These are phyloP conservation scores for Steinernema khuongi DNA, from an alignment of 1,140 invertebrate species.

Conservation along the genomic window DNA sequence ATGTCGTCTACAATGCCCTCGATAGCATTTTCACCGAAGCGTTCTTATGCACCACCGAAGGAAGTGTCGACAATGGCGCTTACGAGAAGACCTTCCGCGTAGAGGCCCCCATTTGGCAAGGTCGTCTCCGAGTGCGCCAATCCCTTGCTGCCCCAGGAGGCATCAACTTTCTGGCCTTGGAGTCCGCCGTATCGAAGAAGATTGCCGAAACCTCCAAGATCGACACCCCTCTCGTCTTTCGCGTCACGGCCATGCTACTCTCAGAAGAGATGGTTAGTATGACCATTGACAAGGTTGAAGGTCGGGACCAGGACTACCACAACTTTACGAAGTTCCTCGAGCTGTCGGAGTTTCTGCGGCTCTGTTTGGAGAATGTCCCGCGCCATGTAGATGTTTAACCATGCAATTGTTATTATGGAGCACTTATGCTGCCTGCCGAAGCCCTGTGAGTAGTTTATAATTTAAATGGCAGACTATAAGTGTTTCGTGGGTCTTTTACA, in stretches of 20 bases:
- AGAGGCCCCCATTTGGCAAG: neutral
- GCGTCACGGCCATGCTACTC: neutral
- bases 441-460: too few relatives aligned
- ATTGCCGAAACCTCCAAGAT: neutral
- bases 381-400: neutral
- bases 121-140: neutral
- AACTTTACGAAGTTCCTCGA: neutral
- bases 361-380: neutral
- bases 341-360: neutral
- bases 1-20: neutral
- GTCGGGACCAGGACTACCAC: neutral
- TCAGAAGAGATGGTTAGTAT: neutral
- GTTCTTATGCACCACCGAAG: neutral
- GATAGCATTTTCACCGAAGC: neutral
- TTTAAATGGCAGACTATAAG: too few relatives aligned
- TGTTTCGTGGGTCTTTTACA: too few relatives aligned
- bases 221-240: neutral
- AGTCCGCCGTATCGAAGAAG: neutral
- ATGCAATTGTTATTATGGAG: neutral
- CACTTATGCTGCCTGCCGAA: too few relatives aligned
- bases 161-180: neutral
- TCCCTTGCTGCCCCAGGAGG: neutral
- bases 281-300: neutral
- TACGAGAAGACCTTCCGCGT: neutral
- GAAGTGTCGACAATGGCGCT: neutral